Evolutionary conservation across 2,797 vertebrate species (phyloP).

Genomic region (Acanthurus tractus): DNA sequence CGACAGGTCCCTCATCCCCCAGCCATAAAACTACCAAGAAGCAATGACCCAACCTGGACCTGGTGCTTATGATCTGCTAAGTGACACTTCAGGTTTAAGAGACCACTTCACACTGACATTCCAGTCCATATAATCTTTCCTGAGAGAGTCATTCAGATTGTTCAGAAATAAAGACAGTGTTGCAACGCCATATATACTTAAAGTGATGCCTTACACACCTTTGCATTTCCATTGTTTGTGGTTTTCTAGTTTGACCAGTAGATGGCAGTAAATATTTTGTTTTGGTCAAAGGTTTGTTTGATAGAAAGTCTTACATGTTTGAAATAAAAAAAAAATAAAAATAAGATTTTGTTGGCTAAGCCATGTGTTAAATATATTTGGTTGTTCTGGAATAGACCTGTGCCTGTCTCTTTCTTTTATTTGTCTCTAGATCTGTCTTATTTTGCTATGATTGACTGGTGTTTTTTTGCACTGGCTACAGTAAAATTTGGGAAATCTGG

Average conservation of each 20-base stretch:
- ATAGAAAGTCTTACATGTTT: constrained; percentile 4
- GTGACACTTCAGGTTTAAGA: constrained; percentile 17
- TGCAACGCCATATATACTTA: neutral
- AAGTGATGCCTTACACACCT: neutral
- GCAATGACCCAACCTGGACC: neutral
- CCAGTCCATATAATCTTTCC: neutral
- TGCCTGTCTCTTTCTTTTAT: neutral
- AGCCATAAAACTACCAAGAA: neutral
- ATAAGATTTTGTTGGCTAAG: neutral
- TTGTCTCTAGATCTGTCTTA: neutral
- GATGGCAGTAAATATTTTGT: constrained; percentile 77
- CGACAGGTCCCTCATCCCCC: neutral
- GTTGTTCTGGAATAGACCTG: neutral
- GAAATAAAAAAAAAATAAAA: neutral
- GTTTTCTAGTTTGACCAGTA: constrained; percentile 62
- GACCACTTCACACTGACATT: constrained; percentile 1
- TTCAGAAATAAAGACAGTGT: constrained; percentile 38
- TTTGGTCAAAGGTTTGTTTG: constrained; percentile 39
- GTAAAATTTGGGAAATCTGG: neutral
- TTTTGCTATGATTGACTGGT: neutral
- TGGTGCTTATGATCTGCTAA: neutral
- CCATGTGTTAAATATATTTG: constrained; percentile 13
- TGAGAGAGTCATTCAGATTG: constrained; percentile 48
- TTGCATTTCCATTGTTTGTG: constrained; percentile 20
- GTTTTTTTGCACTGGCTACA: neutral